Evolutionary conservation across 2,888 invertebrate genomes (phyloP).

Genomic region (Desoria tigrina): DNA sequence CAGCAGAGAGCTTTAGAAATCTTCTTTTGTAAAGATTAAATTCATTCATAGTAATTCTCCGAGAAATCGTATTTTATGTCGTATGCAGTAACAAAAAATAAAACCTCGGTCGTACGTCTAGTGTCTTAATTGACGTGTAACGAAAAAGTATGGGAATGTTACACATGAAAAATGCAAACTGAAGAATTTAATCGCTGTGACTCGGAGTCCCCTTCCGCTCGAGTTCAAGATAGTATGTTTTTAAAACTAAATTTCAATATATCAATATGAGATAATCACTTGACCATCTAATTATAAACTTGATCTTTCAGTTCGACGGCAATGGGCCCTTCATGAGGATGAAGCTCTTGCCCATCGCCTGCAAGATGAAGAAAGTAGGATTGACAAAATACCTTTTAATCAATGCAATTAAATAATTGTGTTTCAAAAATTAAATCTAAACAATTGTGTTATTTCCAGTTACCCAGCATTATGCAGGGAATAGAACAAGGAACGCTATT

Average conservation of each 20-base stretch:
- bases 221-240: slow-evolving; percentile 16
- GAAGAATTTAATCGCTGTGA: neutral
- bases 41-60: too few relatives aligned
- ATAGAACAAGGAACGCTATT: slow-evolving; percentile 72
- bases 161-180: slow-evolving; percentile 3
- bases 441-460: slow-evolving; percentile 56
- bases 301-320: slow-evolving; percentile 72
- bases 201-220: slow-evolving; percentile 7
- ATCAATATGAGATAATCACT: neutral
- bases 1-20: too few relatives aligned
- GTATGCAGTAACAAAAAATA: too few relatives aligned
- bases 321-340: slow-evolving; percentile 82
- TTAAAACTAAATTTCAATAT: neutral
- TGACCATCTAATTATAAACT: slow-evolving; percentile 13
- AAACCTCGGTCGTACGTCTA: too few relatives aligned
- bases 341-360: slow-evolving; percentile 76
- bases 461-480: slow-evolving; percentile 73
- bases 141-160: too few relatives aligned
- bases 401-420: slow-evolving; percentile 7
- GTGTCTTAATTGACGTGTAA: too few relatives aligned
- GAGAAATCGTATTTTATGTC: too few relatives aligned
- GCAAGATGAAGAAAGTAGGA: slow-evolving; percentile 77
- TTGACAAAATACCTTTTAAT: neutral
- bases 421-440: slow-evolving; percentile 13
- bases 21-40: too few relatives aligned